Conservation (phyloP, 2,113 vertebrate genomes). For the Ctenodactylus gundi region DNA sequence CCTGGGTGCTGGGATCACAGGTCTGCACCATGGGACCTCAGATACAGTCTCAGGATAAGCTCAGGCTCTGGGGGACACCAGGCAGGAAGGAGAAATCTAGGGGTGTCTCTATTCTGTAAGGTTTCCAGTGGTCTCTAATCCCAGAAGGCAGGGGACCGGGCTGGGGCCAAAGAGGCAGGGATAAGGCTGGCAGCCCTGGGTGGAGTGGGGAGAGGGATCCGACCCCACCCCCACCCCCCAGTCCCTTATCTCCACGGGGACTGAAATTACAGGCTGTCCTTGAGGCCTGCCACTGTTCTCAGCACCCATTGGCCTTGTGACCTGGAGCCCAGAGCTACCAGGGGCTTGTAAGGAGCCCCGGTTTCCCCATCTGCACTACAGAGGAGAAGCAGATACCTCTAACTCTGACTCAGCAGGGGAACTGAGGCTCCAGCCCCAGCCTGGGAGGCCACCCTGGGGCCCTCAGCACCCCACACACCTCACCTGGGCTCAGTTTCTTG, state of each 20-base stretch:
- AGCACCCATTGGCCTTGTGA: background rate
- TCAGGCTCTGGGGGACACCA: background rate
- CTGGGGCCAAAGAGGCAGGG: background rate
- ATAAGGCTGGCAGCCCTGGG: background rate
- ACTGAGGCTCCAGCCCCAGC: too few relatives aligned
- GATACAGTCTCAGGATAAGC: too few relatives aligned
- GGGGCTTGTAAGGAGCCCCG: background rate
- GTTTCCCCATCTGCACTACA: background rate
- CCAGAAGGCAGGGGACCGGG: too few relatives aligned
- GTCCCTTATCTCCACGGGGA: background rate
- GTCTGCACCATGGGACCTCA: too few relatives aligned
- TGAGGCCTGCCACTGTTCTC: accelerated
- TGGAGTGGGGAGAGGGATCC: background rate
- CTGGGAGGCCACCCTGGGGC: background rate
- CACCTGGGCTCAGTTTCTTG: background rate
- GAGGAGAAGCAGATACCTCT: background rate
- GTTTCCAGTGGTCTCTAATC: background rate
- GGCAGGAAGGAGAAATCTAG: background rate
- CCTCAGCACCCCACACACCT: accelerated
- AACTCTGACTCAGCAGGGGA: background rate
- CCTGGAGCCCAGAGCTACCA: background rate
- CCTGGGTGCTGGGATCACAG: too few relatives aligned
- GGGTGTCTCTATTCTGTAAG: background rate
- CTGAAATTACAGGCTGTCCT: background rate
- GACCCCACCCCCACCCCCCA: background rate